These are phyloP conservation scores for Sardinella longiceps DNA, from an alignment of 2,797 vertebrate species.

Conservation along the genomic window DNA sequence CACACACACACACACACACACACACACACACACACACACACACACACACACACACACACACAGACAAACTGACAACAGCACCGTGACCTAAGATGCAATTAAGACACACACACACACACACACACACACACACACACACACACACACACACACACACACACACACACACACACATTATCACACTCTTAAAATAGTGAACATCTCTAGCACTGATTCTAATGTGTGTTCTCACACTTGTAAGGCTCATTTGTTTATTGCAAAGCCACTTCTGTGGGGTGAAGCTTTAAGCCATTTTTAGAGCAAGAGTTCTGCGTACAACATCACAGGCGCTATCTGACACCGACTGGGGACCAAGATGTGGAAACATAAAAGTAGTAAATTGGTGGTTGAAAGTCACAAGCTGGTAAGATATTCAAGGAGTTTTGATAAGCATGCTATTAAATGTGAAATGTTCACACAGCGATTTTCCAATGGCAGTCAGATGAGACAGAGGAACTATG, in stretches of 20 bases:
- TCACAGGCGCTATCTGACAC: background rate
- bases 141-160: too few relatives aligned
- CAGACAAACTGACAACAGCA: too few relatives aligned
- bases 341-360: background rate
- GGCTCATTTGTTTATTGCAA: background rate
- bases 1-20: too few relatives aligned
- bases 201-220: background rate
- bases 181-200: background rate
- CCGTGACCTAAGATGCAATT: background rate
- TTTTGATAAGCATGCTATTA: too few relatives aligned
- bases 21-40: too few relatives aligned
- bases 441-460: too few relatives aligned
- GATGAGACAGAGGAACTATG: background rate
- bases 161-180: too few relatives aligned
- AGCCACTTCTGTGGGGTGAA: background rate
- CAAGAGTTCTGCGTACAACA: background rate
- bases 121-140: too few relatives aligned
- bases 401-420: background rate
- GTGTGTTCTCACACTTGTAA: background rate
- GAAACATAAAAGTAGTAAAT: background rate
- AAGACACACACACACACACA: too few relatives aligned
- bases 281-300: background rate
- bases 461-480: background rate
- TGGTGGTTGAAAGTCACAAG: background rate
- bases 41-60: too few relatives aligned